A percentile compares a stretch with the other conserved stretches of the same genome.
These are phyloP conservation scores for Heterocephalus glaber DNA, from an alignment of 2,113 vertebrate species.

Conservation along the genomic window DNA sequence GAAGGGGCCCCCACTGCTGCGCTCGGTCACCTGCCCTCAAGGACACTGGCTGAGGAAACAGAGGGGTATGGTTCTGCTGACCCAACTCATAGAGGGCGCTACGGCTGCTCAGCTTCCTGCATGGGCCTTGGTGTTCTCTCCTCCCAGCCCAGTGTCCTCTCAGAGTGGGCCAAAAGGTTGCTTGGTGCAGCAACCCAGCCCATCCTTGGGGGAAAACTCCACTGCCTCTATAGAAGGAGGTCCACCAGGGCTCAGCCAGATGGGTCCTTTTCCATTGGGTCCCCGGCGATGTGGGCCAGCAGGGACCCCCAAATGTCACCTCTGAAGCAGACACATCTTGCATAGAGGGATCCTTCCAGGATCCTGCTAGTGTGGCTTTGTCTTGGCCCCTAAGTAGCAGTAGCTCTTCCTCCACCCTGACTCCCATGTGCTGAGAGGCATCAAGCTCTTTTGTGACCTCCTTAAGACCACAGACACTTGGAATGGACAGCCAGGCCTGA, in stretches of 20 bases:
- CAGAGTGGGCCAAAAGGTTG: background rate
- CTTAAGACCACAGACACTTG: background rate
- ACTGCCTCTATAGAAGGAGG: background rate
- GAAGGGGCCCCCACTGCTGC: background rate
- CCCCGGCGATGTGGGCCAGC: background rate
- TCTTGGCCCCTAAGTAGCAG: constrained; percentile 47
- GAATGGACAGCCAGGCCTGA: background rate
- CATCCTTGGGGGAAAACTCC: background rate
- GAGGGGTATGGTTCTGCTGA: background rate
- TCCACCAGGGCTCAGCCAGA: background rate
- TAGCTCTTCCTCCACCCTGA: constrained; percentile 82
- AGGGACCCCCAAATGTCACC: background rate
- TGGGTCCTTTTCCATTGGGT: background rate
- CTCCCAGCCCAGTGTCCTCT: background rate
- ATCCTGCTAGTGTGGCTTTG: background rate
- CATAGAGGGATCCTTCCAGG: background rate
- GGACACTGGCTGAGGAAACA: background rate
- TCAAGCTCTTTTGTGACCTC: background rate
- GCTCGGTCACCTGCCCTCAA: background rate
- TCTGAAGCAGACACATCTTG: background rate
- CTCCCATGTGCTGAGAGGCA: background rate
- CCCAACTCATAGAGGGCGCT: background rate
- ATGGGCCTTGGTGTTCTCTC: background rate
- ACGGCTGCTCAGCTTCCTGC: background rate
- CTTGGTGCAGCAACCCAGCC: background rate